phyloP scores from a whole-genome alignment of 1,140 invertebrate genomes.

The Drosophila bocki region DNA sequence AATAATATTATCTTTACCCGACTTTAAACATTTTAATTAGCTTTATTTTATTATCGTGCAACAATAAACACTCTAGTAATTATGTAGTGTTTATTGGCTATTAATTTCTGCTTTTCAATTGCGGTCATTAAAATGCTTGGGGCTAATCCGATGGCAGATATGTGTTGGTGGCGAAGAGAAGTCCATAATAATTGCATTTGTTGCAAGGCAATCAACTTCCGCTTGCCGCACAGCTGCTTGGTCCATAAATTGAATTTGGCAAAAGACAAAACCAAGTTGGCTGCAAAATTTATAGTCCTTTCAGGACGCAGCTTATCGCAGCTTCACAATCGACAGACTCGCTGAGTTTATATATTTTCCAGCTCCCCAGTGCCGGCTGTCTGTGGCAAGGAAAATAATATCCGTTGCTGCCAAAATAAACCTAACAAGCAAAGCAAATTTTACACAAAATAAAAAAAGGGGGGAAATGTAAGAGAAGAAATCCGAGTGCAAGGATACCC shows the following conservation, averaged over 20 bases:
- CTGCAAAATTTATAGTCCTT: slow-evolving; percentile 8
- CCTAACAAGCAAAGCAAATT: slow-evolving; percentile 51
- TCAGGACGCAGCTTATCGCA: slow-evolving; percentile 22
- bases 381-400: slow-evolving; percentile 52
- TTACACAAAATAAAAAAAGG: slow-evolving; percentile 2
- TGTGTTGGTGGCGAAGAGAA: background rate
- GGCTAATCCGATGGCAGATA: slow-evolving; percentile 7
- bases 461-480: background rate
- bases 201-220: slow-evolving; percentile 30
- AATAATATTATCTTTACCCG: background rate
- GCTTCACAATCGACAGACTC: slow-evolving; percentile 19
- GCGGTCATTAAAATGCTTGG: slow-evolving; percentile 11
- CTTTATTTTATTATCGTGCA: slow-evolving; percentile 14
- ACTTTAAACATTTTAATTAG: slow-evolving; percentile 16
- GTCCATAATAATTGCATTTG: slow-evolving; percentile 35
- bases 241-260: slow-evolving; percentile 13
- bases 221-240: slow-evolving; percentile 16
- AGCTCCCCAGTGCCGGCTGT: slow-evolving; percentile 26
- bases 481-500: slow-evolving; percentile 28
- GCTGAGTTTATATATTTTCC: slow-evolving; percentile 11
- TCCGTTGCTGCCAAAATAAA: slow-evolving; percentile 34
- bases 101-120: slow-evolving; percentile 22
- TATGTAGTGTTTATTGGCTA: slow-evolving; percentile 25
- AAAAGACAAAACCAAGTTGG: slow-evolving; percentile 30
- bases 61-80: slow-evolving; percentile 19